Base-by-base conservation (phyloP, 2,888 invertebrate genomes). In the Tubulanus polymorphus region DNA sequence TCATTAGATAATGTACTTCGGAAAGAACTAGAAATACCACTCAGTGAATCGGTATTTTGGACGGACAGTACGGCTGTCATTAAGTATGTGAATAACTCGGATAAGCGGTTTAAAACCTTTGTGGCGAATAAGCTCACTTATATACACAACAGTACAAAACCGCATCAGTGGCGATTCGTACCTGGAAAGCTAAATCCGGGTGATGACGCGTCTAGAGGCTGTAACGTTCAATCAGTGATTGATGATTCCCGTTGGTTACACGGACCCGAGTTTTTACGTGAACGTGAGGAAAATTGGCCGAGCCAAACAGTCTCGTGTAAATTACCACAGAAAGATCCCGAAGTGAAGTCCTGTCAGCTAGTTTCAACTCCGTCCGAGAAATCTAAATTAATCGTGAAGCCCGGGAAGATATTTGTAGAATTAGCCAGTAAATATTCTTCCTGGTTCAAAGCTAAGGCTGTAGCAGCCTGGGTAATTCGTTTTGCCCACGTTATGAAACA, bases 11-110 rank as follows among this genome's bases (percentile, higher is more conserved):
- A 53, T 26, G 6, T 25, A 29, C 23, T 53, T 2, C 2, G 37
- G 10, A 29, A 5, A 15, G 3, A 28, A n/a, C 20, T 53, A 32
- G 51, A 52, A 15, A 12, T 51, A 5, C 12, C 27, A 15, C 3
- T 53, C 12, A 1, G 18, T 5, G 18, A 12, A 15, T 54, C 51
- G 3, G 51, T 53, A 15, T 53, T 53, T 25, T 53, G 54, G 54
- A 52, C 51, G n/a, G 54, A 53, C 25, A 30, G 48, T 23, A 27
- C 25, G 32, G 8, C 50, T 5, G 49, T 50, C 8, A 48, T 52
- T 2, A 32, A 48, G 1, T 53, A 53, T 29, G 35, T 53, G 10
- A 51, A 23, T 18, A 52, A 29, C 30, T 18, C 32, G 23, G 18
- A 3, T 26, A 51, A 30, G 35, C 20, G 54, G 25, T 53, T 53